Percentiles rank a stretch among this genome's conserved stretches.
Conservation (phyloP, 2,113 vertebrate species). For the Acanthochromis polyacanthus region DNA sequence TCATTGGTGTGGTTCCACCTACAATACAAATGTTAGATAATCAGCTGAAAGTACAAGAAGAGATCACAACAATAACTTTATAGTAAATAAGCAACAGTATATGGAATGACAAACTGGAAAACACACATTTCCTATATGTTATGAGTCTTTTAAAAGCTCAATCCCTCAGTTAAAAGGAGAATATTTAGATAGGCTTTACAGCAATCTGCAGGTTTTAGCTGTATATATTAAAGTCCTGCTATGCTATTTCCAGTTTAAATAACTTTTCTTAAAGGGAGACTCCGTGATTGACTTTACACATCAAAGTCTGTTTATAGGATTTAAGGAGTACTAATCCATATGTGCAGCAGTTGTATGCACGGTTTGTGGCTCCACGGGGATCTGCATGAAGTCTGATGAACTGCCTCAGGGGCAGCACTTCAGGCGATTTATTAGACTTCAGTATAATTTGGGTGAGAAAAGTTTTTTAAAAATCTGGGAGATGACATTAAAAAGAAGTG, state of each 20-base stretch:
- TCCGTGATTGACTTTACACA: not conserved
- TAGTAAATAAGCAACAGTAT: not conserved
- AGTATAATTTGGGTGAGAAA: not conserved
- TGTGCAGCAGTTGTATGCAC: conserved; percentile 4
- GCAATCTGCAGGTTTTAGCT: no score
- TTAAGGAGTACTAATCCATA: not conserved
- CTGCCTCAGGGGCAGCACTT: conserved; percentile 1
- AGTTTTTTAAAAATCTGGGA: not conserved
- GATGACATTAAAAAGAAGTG: not conserved
- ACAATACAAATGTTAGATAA: not conserved
- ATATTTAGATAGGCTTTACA: no score
- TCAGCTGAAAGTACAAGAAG: conserved; percentile 1
- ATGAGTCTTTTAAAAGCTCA: no score
- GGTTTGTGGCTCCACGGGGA: not conserved
- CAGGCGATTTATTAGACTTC: conserved; percentile 13
- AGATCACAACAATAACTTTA: not conserved
- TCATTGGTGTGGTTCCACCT: not conserved
- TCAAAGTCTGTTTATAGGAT: conserved; percentile 11
- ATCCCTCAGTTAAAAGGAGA: not conserved
- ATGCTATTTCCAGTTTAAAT: not conserved
- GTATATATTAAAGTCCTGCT: no score
- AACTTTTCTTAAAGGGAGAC: not conserved
- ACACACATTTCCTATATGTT: no score
- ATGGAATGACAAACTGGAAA: no score
- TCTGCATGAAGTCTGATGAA: conserved; percentile 14